Evolutionary conservation across 2,888 invertebrate species (phyloP).

Genomic region (Lycophotia porphyrea): DNA sequence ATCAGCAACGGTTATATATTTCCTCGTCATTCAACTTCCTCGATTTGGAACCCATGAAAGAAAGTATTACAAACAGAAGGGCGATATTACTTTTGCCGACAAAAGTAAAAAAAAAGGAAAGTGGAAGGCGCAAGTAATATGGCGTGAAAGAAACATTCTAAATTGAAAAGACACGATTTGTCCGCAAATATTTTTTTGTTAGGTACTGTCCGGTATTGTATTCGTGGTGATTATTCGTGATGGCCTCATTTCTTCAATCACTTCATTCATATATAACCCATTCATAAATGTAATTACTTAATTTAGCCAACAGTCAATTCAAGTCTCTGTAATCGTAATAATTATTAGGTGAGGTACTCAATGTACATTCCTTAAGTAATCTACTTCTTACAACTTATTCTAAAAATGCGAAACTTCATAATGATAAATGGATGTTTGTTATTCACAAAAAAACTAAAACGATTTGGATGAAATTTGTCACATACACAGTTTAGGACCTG

Average conservation of each 20-base stretch:
- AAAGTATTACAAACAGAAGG: constrained; percentile 35
- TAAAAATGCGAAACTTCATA: background rate
- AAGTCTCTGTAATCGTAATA: constrained; percentile 5
- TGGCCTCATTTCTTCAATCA: constrained; percentile 30
- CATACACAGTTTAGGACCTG: background rate
- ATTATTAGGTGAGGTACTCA: constrained; percentile 1
- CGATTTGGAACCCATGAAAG: constrained; percentile 6
- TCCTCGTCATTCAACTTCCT: background rate
- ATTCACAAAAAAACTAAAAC: background rate
- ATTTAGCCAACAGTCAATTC: constrained; percentile 17
- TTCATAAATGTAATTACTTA: constrained; percentile 20
- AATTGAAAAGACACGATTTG: constrained; percentile 56
- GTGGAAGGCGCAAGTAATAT: constrained; percentile 23
- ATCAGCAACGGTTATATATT: background rate
- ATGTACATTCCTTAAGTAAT: constrained; percentile 4
- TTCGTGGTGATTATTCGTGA: background rate
- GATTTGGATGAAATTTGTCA: background rate
- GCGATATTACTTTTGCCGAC: background rate
- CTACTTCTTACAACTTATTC: background rate
- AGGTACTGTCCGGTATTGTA: background rate
- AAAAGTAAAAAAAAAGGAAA: constrained; percentile 23
- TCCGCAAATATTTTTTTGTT: constrained; percentile 11
- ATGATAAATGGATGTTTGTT: background rate
- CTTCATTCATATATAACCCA: constrained; percentile 25
- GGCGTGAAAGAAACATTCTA: constrained; percentile 43